A percentile compares a stretch with the other conserved stretches of the same genome.
These are phyloP conservation scores for Teleogryllus oceanicus DNA, from an alignment of 2,888 invertebrate species.

Conservation along the genomic window DNA sequence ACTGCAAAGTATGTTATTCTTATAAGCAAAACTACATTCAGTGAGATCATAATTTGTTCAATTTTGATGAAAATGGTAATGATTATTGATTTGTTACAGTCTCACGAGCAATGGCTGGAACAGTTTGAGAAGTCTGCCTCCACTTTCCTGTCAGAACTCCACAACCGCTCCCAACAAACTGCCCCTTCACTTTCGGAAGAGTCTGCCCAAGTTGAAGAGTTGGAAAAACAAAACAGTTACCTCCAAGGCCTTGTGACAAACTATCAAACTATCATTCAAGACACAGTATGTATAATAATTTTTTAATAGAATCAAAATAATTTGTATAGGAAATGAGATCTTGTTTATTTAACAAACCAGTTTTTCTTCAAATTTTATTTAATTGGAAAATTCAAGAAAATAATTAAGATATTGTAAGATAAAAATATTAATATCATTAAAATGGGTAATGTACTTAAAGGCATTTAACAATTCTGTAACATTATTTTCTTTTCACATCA, in stretches of 20 bases:
- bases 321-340: no score
- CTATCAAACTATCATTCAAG: constrained; percentile 71
- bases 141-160: constrained; percentile 40
- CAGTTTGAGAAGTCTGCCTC: constrained; percentile 44
- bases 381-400: no score
- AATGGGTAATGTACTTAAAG: no score
- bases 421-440: no score
- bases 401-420: no score
- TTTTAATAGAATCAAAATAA: no score
- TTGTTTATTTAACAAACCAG: no score
- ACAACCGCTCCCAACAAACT: constrained; percentile 23
- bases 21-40: background rate
- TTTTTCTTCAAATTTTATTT: no score
- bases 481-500: no score
- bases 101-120: constrained; percentile 42
- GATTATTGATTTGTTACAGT: constrained; percentile 31
- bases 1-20: constrained; percentile 35
- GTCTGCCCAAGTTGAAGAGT: constrained; percentile 45
- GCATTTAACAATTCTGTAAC: no score
- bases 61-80: background rate
- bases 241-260: constrained; percentile 60
- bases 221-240: constrained; percentile 60
- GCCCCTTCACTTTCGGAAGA: no score
- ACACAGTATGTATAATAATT: constrained; percentile 60
- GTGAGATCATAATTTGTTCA: background rate